phyloP scores from a whole-genome alignment of 2,888 invertebrate genomes.

The Sphecodes monilicornis region DNA sequence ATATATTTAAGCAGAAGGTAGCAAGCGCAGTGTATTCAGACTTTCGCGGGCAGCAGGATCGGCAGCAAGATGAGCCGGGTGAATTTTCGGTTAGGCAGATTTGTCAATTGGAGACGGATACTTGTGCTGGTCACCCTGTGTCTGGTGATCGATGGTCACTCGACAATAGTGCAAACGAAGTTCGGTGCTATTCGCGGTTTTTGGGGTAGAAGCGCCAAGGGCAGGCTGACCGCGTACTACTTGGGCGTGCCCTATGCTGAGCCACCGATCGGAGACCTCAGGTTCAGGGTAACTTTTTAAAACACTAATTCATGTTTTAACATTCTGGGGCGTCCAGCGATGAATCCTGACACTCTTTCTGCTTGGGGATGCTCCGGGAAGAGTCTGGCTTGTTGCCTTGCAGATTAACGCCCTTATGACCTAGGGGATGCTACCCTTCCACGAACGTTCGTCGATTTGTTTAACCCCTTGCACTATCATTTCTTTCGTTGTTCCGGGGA shows the following conservation, averaged over 20 bases:
- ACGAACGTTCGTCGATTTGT: not conserved
- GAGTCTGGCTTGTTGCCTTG: not conserved
- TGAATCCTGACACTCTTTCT: not conserved
- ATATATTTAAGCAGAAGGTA: not conserved
- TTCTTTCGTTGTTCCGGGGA: not conserved
- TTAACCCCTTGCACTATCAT: not conserved
- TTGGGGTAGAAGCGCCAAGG: constrained; percentile 67
- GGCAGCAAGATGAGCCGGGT: not conserved
- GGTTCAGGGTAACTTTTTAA: constrained; percentile 75
- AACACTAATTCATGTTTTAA: not conserved
- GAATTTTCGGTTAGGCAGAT: not conserved
- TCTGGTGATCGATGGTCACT: not conserved
- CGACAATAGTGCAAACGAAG: constrained; percentile 61
- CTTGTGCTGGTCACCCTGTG: not conserved
- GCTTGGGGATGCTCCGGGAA: not conserved
- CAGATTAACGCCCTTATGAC: not conserved
- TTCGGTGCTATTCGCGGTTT: constrained; percentile 76
- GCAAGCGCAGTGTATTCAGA: not conserved
- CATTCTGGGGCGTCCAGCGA: not conserved
- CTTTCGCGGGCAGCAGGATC: not conserved
- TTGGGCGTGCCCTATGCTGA: constrained; percentile 80
- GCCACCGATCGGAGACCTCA: constrained; percentile 75
- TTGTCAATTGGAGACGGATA: not conserved
- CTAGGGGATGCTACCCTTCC: not conserved
- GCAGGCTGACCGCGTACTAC: constrained; percentile 71